Base-by-base conservation (phyloP, 2,888 invertebrate species). In the Polymixis lichenea region DNA sequence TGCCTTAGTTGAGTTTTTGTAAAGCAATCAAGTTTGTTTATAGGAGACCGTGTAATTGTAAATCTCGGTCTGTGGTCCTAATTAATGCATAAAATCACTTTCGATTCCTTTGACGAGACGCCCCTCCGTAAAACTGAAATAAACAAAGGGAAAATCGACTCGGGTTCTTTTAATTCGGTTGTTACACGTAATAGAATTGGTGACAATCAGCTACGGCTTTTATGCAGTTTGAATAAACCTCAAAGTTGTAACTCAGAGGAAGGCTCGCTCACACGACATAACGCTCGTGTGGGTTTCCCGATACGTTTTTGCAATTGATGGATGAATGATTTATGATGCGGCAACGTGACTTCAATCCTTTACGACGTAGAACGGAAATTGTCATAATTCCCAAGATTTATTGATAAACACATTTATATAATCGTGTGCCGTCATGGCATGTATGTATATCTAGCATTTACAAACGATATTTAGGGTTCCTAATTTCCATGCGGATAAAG, bases 1-100 rank as follows among this genome's bases (percentile, higher is more conserved):
- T 95, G 96, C 95, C 96, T 96, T 95, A 96, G 96, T 95, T 94
- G 95, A 96, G 95, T 96, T 96, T 96, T 96, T 96, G 96, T 96
- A 96, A 96, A 96, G 96, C 96, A 96, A 96, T 96, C 96, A 95
- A 96, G 95, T 95, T 96, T 96, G 96, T 96, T 96, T 96, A 96
- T 94, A 95, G 93, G 91, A 94, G 92, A 90, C 92, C 90, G 93
- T 96, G 95, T 96, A 95, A 95, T 96, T 96, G 95, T 96, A 94
- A 96, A 96, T 96, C 95, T 94, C 94, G 93, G 93, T 95, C 92
- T 95, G 96, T 92, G 95, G 94, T 93, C 93, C 92, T 95, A 95
- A 96, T 96, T 96, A 96, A 95, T 94, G 93, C 94, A 94, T 94
- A 89, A 92, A 95, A 95, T 95, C 95, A 94, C 93, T 93, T 91